Evolutionary conservation across 1,140 invertebrate genomes (phyloP).

Genomic region (Coelopa frigida): DNA sequence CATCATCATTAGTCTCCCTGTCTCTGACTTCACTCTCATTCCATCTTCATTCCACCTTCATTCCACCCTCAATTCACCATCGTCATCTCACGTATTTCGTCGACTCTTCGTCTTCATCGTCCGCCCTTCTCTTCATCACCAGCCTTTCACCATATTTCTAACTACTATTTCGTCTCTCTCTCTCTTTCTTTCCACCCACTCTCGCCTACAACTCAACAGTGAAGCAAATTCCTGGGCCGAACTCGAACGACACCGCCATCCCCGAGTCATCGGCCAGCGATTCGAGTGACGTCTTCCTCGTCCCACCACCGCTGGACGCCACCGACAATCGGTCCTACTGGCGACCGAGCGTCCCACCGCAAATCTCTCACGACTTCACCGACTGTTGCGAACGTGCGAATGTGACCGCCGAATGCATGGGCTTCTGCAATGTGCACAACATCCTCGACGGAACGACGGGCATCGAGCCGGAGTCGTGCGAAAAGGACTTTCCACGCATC

Average conservation of each 20-base stretch:
- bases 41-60: too few species aligned
- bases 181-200: neutral
- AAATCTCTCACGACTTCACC: constrained; percentile 62
- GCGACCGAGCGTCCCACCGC: constrained; percentile 29
- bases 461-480: constrained; percentile 69
- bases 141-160: neutral
- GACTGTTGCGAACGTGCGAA: constrained; percentile 64
- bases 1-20: too few species aligned
- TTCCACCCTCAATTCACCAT: too few species aligned
- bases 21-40: too few species aligned
- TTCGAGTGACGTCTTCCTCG: constrained; percentile 46
- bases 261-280: constrained; percentile 37
- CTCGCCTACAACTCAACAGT: constrained; percentile 16
- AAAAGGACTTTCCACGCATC: constrained; percentile 67
- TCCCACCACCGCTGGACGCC: constrained; percentile 42
- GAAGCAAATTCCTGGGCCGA: constrained; percentile 20
- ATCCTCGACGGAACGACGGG: constrained; percentile 71
- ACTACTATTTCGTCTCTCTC: neutral
- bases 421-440: constrained; percentile 75
- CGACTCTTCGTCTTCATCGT: neutral
- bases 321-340: constrained; percentile 41
- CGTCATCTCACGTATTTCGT: too few species aligned
- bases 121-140: neutral
- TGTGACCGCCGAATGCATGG: constrained; percentile 60
- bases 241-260: constrained; percentile 10